Base-by-base conservation (phyloP, 2,797 vertebrate genomes). In the Trachurus trachurus region DNA sequence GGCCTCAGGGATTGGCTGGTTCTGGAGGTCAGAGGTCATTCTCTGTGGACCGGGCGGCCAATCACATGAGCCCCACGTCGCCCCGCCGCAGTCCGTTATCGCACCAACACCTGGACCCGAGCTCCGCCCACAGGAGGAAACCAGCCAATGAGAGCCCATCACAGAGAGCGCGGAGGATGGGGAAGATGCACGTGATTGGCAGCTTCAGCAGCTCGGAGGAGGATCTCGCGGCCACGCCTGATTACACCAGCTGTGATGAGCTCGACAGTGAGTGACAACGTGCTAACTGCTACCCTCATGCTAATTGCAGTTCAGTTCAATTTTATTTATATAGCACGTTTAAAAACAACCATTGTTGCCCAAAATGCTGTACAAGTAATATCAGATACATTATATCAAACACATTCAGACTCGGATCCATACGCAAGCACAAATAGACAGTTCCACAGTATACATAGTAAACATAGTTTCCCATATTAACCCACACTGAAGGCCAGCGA, bases 151-250 rank as follows among this genome's bases (percentile, higher is more conserved):
- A 97, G 94, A 96, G 96, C 78, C 93, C 94, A 2, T 96, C 95
- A 88, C 90, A 71, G 67, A 96, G 96, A 63, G 96, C 96, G 89
- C 84, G 39, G 50, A 96, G 96, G 58, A 96, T 96, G 0, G 97
- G 96, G 85, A 97, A 96, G 70, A 97, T 97, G 95, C 96, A 96
- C 1, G 95, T 97, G 89, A 95, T 97, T 75, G 98, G 92, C 2
- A 93, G 97, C 40, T 91, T 98, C 92, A 99, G 98, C 93, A 98
- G 98, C 83, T 99, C 97, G 0, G 97, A 98, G 90, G 98, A 99
- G 90, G 97, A 99, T 66, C 80, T 98, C 70, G 95, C 94, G 8
- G 97, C 97, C 71, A 97, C 97, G 0, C 97, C 97, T 0, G 98
- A 99, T 34, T 98, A 97, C 80, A 97, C 96, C 1, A 98, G 97